Percentiles rank a stretch among this genome's conserved stretches.
These are phyloP conservation scores for Scaeva pyrastri DNA, from an alignment of 2,888 invertebrate genomes.

Conservation along the genomic window DNA sequence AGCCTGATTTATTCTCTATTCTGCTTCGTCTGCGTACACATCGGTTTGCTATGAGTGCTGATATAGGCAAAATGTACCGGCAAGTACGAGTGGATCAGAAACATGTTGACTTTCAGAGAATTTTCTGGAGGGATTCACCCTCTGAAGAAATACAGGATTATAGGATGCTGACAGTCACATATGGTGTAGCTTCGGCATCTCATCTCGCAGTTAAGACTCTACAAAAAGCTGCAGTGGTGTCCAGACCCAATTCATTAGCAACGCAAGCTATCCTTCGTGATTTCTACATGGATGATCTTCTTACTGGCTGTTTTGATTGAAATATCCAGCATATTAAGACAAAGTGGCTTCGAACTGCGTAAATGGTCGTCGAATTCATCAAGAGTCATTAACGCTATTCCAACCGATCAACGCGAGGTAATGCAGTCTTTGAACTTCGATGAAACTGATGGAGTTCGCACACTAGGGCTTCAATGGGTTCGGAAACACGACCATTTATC, in stretches of 20 bases:
- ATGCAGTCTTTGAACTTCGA: conserved; percentile 26
- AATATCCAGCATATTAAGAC: conserved; percentile 17
- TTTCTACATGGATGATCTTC: conserved; percentile 57
- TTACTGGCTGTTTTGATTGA: conserved; percentile 42
- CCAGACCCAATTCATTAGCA: not conserved
- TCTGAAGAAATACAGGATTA: conserved; percentile 51
- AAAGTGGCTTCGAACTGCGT: conserved; percentile 31
- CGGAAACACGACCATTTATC: conserved; percentile 27
- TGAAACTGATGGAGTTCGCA: conserved; percentile 30
- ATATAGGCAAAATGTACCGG: too few species aligned
- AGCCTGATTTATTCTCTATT: too few species aligned
- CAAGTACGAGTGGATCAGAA: too few species aligned
- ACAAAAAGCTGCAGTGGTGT: conserved; percentile 50
- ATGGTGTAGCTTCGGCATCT: conserved; percentile 62
- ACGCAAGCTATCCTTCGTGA: conserved; percentile 24
- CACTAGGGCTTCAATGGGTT: conserved; percentile 44
- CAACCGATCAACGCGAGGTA: conserved; percentile 36
- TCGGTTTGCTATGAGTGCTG: too few species aligned
- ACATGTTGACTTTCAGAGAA: conserved; percentile 53
- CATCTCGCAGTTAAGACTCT: conserved; percentile 54
- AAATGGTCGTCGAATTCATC: conserved; percentile 43
- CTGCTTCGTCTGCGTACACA: too few species aligned
- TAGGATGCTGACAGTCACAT: conserved; percentile 53
- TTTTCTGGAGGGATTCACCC: conserved; percentile 50
- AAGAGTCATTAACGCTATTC: conserved; percentile 13